These are phyloP conservation scores for Eira barbara DNA, from an alignment of 2,113 vertebrate species.

Conservation along the genomic window DNA sequence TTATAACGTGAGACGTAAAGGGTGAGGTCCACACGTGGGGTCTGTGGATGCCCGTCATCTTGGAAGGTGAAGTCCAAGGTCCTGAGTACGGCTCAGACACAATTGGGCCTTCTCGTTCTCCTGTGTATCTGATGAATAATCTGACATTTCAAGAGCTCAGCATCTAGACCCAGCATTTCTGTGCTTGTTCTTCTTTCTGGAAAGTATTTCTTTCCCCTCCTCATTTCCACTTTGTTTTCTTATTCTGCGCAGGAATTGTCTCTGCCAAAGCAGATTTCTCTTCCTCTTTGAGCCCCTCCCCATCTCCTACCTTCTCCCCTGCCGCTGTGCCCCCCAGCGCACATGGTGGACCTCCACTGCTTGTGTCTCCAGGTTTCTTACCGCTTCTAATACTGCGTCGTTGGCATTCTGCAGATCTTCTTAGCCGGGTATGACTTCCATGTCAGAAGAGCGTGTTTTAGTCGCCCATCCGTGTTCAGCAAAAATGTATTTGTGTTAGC, in stretches of 20 bases:
- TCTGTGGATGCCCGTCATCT: neutral
- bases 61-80: neutral
- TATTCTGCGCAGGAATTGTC: neutral
- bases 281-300: neutral
- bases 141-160: neutral
- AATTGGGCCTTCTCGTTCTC: neutral
- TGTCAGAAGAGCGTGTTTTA: neutral
- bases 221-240: neutral
- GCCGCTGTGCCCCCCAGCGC: accelerated
- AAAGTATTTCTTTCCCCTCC: neutral
- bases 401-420: neutral
- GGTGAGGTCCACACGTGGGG: too few relatives aligned
- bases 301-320: neutral
- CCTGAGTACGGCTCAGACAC: neutral
- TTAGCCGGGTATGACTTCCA: neutral
- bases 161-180: neutral
- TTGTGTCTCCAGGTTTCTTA: neutral
- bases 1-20: neutral
- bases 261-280: neutral
- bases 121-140: neutral
- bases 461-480: neutral
- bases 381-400: neutral
- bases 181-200: neutral
- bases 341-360: neutral
- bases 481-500: neutral